Evolutionary conservation across 2,113 vertebrate species (phyloP).

Genomic region (Fulica atra): DNA sequence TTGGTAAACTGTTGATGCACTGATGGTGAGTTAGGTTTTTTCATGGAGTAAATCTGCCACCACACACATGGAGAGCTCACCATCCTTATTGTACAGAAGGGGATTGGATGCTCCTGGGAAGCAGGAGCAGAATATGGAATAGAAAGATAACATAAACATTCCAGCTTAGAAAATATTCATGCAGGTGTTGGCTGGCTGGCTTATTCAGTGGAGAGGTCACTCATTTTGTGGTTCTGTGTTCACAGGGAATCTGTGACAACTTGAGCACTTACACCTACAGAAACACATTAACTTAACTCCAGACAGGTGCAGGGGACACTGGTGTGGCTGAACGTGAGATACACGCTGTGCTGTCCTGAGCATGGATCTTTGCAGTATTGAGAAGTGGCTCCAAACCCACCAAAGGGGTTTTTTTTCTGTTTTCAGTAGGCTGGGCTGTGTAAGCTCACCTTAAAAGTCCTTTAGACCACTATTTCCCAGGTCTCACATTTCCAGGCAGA

Average conservation of each 20-base stretch:
- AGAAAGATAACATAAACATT: neutral
- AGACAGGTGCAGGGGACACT: neutral
- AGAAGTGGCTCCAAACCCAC: neutral
- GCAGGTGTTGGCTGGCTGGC: accelerated
- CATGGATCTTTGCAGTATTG: accelerated
- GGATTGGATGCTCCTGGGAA: neutral
- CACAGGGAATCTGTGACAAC: neutral
- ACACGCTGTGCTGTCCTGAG: accelerated
- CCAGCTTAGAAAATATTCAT: neutral
- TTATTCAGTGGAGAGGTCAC: neutral
- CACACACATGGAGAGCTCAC: neutral
- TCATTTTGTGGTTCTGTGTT: neutral
- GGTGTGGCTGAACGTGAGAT: accelerated
- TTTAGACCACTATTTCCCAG: neutral
- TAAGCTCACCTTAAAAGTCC: neutral
- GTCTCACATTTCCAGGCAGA: neutral
- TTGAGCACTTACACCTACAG: accelerated
- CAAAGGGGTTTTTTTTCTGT: accelerated
- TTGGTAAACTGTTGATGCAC: neutral
- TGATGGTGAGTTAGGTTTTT: neutral
- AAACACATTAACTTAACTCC: accelerated
- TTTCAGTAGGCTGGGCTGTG: neutral
- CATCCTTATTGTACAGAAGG: neutral
- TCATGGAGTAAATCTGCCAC: neutral
- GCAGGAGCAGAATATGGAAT: neutral